Base-by-base conservation (phyloP, 1,140 invertebrate species). In the Copidosoma floridanum region DNA sequence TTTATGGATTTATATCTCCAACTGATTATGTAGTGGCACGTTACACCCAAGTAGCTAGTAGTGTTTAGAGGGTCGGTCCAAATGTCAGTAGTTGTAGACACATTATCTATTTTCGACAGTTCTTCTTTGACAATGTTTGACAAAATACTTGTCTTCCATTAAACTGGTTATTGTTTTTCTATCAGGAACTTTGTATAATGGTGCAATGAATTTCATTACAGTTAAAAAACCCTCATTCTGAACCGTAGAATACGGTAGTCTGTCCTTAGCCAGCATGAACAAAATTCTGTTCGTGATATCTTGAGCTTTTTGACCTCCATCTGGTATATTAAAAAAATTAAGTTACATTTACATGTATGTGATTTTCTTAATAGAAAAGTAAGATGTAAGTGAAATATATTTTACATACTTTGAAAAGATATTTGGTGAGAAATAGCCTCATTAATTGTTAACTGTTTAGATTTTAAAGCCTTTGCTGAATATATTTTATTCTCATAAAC, bases 181-280 rank as follows among this genome's bases (percentile, higher is more conserved):
- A 53, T 58, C 71, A 8, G 78, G 78, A 37, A 76, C 43, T 53
- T 73, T 73, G 66, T 78, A 79, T n/a, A 72, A 67, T n/a, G 75
- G 74, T 24, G 67, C 72, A 57, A 64, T 48, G 37, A 61, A 61
- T 71, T 75, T 78, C 53, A 79, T 68, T 1, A 78, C 53, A 65
- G 69, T 65, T 12, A 57, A 27, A 55, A 81, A 81, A 14, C 78
- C 77, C 63, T 73, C 68, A 59, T 76, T 74, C 65, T 80, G 74
- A 29, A 80, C 73, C 12, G 73, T 66, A 47, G 57, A 56, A 52
- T 78, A 72, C 46, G 79, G 76, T 51, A 74, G 61, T 67, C 70
- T 59, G 44, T 78, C 76, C 66, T 71, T 75, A 52, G 70, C 73
- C 3, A 78, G 70, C 71, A 81, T 75, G 29, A 61, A 73, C n/a